Base-by-base conservation (phyloP, 2,113 vertebrate species). In the Candoia aspera region DNA sequence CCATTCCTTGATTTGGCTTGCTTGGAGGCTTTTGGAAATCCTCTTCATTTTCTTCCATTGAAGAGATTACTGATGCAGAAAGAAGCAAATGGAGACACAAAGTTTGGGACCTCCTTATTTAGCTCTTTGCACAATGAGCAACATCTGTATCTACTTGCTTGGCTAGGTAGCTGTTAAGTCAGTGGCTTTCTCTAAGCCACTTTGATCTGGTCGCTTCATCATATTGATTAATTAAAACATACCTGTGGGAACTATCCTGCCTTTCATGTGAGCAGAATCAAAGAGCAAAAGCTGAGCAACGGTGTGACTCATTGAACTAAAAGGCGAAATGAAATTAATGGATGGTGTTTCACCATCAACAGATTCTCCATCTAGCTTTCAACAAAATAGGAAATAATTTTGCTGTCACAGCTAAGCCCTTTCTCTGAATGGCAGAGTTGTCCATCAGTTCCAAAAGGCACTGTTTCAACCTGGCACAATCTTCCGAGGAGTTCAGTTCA, bases 1-100 rank as follows among this genome's bases (percentile, higher is more conserved):
- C 1, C 19, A 84, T 94, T 95, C n/a, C 95, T 96, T 96, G 95
- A 96, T 95, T 97, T 96, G 85, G 24, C 86, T 96, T 84, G 95
- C 85, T 79, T 88, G 93, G 49, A 85, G 89, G 17, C 93, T 95
- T 8, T 73, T 94, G 92, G 90, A 96, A 97, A 96, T 88, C 57
- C 15, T 94, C 9, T n/a, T 94, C 60, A 13, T 90, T 92, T 85
- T 93, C 60, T 87, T 57, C 26, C 86, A 17, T 87, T 95, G 54
- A 62, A 91, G 95, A 95, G 73, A 95, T 93, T 92, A 79, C 23
- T n/a, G 21, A 89, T 83, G 86, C 94, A 68, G 83, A 96, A 97
- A 95, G 8, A 96, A 93, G 11, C 8, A 93, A 93, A 15, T 11
- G 11, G 92, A 94, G 15, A 88, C 89, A 91, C 9, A 0, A 92